Conservation (phyloP, 2,113 vertebrate species). For the Zingel zingel region DNA sequence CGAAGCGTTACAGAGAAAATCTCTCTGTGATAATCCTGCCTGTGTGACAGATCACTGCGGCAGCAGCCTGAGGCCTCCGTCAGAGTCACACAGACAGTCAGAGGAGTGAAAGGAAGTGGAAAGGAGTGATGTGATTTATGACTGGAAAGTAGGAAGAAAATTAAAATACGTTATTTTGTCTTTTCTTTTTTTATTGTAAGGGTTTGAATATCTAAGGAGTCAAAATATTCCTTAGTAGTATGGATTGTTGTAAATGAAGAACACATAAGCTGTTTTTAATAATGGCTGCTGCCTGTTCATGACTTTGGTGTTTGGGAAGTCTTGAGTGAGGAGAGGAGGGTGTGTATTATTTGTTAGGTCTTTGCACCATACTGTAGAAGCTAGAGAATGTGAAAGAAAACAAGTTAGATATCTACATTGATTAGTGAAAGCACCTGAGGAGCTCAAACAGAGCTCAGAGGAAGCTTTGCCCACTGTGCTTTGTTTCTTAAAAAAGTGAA, state of each 20-base stretch:
- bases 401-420: too few species aligned
- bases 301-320: background rate
- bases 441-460: too few species aligned
- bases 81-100: slow-evolving; percentile 48
- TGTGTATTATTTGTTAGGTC: background rate
- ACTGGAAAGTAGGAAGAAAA: slow-evolving; percentile 19
- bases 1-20: slow-evolving; percentile 21
- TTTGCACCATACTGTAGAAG: background rate
- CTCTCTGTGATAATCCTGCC: slow-evolving; percentile 47
- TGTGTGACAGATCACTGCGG: slow-evolving; percentile 63
- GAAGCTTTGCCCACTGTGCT: too few species aligned
- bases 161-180: background rate
- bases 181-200: too few species aligned
- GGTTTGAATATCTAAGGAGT: slow-evolving; percentile 10
- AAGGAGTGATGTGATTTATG: slow-evolving; percentile 46
- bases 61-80: slow-evolving; percentile 56
- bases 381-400: too few species aligned
- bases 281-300: background rate
- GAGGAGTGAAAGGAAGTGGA: too few species aligned
- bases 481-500: too few species aligned
- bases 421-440: too few species aligned
- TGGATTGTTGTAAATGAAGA: slow-evolving; percentile 18
- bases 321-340: too few species aligned
- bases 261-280: background rate
- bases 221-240: background rate